Evolutionary conservation across 2,797 vertebrate species (phyloP).

Genomic region (Gymnoscopelus braueri): DNA sequence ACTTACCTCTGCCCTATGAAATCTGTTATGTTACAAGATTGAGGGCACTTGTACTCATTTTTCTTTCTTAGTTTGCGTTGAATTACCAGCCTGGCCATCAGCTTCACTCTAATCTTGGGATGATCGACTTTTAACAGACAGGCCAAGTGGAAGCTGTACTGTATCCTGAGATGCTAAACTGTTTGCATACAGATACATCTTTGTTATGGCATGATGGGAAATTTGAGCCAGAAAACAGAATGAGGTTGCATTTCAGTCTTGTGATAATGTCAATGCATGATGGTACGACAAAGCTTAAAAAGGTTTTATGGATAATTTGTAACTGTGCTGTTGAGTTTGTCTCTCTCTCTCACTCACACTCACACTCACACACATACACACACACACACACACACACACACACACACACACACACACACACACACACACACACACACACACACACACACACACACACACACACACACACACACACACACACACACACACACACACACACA

Average conservation of each 20-base stretch:
- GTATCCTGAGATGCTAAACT: constrained; percentile 52
- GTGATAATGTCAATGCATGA: constrained; percentile 62
- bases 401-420: constrained; percentile 55
- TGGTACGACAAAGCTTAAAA: constrained; percentile 47
- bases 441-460: constrained; percentile 48
- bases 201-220: constrained; percentile 60
- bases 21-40: constrained; percentile 60
- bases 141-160: constrained; percentile 45
- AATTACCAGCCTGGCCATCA: constrained; percentile 27
- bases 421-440: constrained; percentile 48
- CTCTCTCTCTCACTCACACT: constrained; percentile 27
- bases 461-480: constrained; percentile 54
- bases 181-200: constrained; percentile 54
- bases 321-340: constrained; percentile 64
- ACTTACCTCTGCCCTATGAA: constrained; percentile 64
- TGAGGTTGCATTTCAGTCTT: constrained; percentile 48
- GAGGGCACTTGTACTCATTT: constrained; percentile 52
- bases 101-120: constrained; percentile 21
- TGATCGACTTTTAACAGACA: constrained; percentile 32
- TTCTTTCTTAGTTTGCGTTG: constrained; percentile 31
- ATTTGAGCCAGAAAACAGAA: constrained; percentile 39
- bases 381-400: constrained; percentile 53
- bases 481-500: constrained; percentile 54
- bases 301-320: constrained; percentile 46
- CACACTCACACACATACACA: constrained; percentile 47